A percentile compares a stretch with the other conserved stretches of the same genome.
phyloP scores from a whole-genome alignment of 2,113 vertebrate genomes.

The Notarius quadriscutis region DNA sequence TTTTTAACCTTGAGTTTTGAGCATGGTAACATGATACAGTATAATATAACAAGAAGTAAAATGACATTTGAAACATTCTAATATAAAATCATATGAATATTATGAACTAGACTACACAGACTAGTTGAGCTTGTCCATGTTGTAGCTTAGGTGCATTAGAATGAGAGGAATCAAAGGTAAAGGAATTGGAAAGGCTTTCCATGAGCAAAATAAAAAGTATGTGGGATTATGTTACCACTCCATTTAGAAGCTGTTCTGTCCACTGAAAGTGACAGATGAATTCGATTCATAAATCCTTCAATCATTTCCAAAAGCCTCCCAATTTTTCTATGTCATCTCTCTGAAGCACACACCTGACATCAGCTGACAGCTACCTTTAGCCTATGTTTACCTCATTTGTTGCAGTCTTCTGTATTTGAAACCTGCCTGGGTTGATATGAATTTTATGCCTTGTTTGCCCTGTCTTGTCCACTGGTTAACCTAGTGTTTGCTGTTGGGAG shows the following conservation, averaged over 20 bases:
- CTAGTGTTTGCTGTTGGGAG: conserved; percentile 22
- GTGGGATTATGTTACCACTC: conserved; percentile 32
- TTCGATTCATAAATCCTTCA: conserved; percentile 30
- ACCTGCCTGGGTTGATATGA: background rate
- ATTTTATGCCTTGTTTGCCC: conserved; percentile 28
- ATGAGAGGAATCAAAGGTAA: conserved; percentile 31
- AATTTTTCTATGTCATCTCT: conserved; percentile 4
- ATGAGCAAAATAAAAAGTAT: conserved; percentile 40
- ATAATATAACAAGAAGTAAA: background rate
- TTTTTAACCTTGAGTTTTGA: background rate
- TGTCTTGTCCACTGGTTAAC: conserved; percentile 27
- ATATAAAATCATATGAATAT: background rate
- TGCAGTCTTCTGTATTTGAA: background rate
- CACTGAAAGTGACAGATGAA: conserved; percentile 27
- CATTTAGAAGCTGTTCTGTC: conserved; percentile 21
- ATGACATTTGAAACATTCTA: background rate
- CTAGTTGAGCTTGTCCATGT: background rate
- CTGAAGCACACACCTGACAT: background rate
- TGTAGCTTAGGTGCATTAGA: background rate
- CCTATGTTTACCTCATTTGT: conserved; percentile 22
- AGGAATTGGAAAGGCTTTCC: conserved; percentile 8
- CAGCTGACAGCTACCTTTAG: conserved; percentile 15
- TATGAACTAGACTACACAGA: background rate
- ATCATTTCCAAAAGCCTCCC: conserved; percentile 36
- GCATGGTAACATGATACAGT: no score